Conservation (phyloP, 2,888 invertebrate species). For the Pollenia griseotomentosa region DNA sequence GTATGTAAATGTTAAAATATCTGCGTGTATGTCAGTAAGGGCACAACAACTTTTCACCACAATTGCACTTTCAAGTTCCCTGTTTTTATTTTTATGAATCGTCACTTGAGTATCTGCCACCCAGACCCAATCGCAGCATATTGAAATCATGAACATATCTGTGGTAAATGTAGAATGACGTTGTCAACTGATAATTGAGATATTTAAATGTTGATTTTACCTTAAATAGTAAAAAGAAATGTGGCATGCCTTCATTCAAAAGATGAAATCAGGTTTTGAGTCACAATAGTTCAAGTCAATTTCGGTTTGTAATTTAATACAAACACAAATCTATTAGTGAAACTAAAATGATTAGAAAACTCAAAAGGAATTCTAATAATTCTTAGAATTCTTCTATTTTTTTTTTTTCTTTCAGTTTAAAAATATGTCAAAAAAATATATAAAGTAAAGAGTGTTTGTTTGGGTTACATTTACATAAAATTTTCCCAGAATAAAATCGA, state of each 20-base stretch:
- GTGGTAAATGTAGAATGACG: neutral
- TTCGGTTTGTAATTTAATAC: too few relatives aligned
- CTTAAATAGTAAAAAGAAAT: slow-evolving; percentile 52
- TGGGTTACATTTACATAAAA: neutral
- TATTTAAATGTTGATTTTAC: slow-evolving; percentile 22
- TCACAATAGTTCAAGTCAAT: too few relatives aligned
- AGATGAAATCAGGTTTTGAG: too few relatives aligned
- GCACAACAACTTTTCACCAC: slow-evolving; percentile 56
- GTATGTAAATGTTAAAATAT: neutral
- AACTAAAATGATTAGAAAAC: too few relatives aligned
- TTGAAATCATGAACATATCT: neutral
- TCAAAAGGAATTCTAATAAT: too few relatives aligned
- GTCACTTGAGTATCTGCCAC: slow-evolving; percentile 38
- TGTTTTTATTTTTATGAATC: slow-evolving; percentile 35
- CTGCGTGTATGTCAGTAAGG: neutral
- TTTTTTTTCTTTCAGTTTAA: too few relatives aligned
- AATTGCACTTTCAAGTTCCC: slow-evolving; percentile 68
- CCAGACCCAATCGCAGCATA: slow-evolving; percentile 12
- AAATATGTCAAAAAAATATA: too few relatives aligned
- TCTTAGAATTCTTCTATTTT: too few relatives aligned
- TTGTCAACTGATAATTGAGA: neutral
- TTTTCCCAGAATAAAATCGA: neutral
- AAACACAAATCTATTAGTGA: too few relatives aligned
- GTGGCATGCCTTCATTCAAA: slow-evolving; percentile 37
- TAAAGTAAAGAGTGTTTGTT: too few relatives aligned